These are phyloP conservation scores for Enteromius thamalakanensis DNA, from an alignment of 2,797 vertebrate genomes.

Conservation along the genomic window DNA sequence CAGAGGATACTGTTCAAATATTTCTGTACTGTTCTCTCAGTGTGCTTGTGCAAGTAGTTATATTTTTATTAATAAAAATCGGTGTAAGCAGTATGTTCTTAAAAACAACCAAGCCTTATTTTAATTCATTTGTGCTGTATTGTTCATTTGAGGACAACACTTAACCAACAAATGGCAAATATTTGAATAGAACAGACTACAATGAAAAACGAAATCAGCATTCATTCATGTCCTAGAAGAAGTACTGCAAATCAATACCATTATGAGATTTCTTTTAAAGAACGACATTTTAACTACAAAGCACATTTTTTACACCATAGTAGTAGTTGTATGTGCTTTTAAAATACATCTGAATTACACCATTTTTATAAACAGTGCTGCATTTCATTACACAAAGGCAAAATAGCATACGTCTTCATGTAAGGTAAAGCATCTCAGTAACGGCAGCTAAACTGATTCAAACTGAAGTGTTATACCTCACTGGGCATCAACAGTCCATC, in stretches of 20 bases:
- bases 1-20: constrained; percentile 77
- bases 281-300: neutral
- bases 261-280: neutral
- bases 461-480: constrained; percentile 17
- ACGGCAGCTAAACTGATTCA: constrained; percentile 45
- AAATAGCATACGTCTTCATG: constrained; percentile 8
- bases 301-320: neutral
- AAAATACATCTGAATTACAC: neutral
- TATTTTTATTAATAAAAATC: constrained; percentile 88
- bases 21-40: constrained; percentile 80
- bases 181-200: neutral
- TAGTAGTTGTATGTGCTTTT: neutral
- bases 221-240: neutral
- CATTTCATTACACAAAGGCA: neutral
- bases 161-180: neutral
- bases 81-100: constrained; percentile 72
- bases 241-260: neutral
- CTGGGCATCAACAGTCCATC: constrained; percentile 52
- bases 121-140: constrained; percentile 30
- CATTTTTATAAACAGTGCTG: neutral
- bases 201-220: neutral
- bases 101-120: constrained; percentile 24
- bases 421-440: constrained; percentile 21
- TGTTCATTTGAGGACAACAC: constrained; percentile 12
- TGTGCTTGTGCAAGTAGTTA: constrained; percentile 87